Evolutionary conservation across 2,888 invertebrate genomes (phyloP), one percentile per base, ranked within the genome.

Genomic region (Morpho deidamia): DNA sequence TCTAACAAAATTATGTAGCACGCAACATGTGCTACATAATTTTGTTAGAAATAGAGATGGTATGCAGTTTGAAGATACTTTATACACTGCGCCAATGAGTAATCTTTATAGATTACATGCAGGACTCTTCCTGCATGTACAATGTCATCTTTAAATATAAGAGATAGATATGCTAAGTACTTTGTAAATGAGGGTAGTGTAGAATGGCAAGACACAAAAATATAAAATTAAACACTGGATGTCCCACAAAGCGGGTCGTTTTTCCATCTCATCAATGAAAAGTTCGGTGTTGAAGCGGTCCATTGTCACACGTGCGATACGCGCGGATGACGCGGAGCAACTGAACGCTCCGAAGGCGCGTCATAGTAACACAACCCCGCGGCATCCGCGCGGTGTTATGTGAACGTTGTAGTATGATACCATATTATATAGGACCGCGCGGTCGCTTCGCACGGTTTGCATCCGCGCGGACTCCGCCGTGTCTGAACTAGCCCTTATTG

Each of bases 21-120:
- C 51, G n/a, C n/a, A n/a, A n/a, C n/a, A 60, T 51, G 51, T 14
- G 11, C 56, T 65, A 57, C 64, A 65, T 44, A 68, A 68, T 47
- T 62, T 51, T 56, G 65, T 64, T 37, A 42, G 65, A 44, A 60
- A 55, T 56, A 63, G 64, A 60, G 66, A 67, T 65, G 66, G 68
- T 53, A 23, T 61, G 56, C 56, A 59, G 50, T 63, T 42, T 59
- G 34, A 23, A 23, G 23, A 23, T 23, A 23, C 23, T 23, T 23
- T 23, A 23, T 23, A 23, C 23, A 23, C 23, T 51, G 44, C 59
- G 45, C 48, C 59, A 38, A 57, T 64, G 61, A 62, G 46, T 65
- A 60, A 47, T 64, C 57, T 65, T 49, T 65, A 54, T 62, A 64
- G 51, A 23, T 60, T 61, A 47, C 58, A 61, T 60, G 59, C 23